Base-by-base conservation (phyloP, 2,888 invertebrate species). In the Nemurella pictetii region DNA sequence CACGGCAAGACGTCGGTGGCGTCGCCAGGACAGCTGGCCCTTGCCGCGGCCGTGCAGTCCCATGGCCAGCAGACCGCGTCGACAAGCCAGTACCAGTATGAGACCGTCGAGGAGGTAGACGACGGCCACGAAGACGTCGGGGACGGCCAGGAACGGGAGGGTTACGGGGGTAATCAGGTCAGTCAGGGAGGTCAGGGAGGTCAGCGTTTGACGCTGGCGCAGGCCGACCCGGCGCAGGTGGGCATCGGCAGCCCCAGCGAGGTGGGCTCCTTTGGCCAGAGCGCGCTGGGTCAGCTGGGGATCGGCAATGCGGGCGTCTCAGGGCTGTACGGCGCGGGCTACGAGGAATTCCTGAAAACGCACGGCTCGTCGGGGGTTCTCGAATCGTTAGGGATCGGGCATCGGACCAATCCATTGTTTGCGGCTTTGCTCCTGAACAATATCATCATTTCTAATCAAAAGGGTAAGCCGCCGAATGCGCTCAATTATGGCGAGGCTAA, bases 401-500 rank as follows among this genome's bases (percentile, higher is more conserved):
- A 36, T 28, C 72, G 55, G 72, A 82, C 55, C 28, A 82, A 82
- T 29, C 82, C 82, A 4, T 15, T 82, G 5, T 82, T 82, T 28
- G 55, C 82, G 27, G 55, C 82, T 4, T 29, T 82, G 26, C 55
- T 82, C 29, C 36, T 82, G 15, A 29, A 72, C 72, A 82, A 72
- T 29, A 29, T 82, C 26, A 55, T 82, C 26, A 55, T 78, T n/a
- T n/a, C 78, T 28, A 78, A 78, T 28, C 30, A 28, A n/a, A 28
- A 29, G 30, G 27, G 28, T 75, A 75, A 75, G 28, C 27, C 75
- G 28, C 27, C 35, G 7, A 82, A n/a, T 72, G 55, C 82, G 15
- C 88, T 89, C 82, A 89, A 91, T 84, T 92, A 91, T 88, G 94
- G 94, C 88, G 93, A 91, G 88, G 90, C 90, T 80, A 91, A 94